Conservation (phyloP, 1,140 invertebrate species). For the Eubasilissa regina region DNA sequence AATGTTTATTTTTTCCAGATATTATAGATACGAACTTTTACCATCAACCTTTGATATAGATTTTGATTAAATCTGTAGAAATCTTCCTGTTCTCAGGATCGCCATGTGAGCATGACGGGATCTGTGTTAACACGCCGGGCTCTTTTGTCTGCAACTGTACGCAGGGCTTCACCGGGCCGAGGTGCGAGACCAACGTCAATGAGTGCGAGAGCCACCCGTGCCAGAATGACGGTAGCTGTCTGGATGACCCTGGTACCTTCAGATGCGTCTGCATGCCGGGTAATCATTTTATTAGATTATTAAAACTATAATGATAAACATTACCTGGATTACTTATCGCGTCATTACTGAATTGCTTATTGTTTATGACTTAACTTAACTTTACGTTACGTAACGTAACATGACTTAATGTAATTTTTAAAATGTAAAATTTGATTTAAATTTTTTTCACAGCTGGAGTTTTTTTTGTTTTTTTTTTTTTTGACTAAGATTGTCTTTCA, state of each 20-base stretch:
- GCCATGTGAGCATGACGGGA: conserved; percentile 93
- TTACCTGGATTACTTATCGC: not conserved
- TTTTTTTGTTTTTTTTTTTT: too few species aligned
- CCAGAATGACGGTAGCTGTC: conserved; percentile 93
- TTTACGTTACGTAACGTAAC: too few species aligned
- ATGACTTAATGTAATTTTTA: too few species aligned
- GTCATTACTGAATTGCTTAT: too few species aligned
- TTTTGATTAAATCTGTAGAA: conserved; percentile 8
- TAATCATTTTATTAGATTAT: conserved; percentile 67
- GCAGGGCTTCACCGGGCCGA: conserved; percentile 91
- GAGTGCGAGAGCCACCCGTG: conserved; percentile 96
- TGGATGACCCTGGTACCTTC: conserved; percentile 95
- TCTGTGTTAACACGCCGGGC: conserved; percentile 95
- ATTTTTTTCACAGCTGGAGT: too few species aligned
- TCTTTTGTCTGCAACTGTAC: conserved; percentile 94
- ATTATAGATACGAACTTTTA: not conserved
- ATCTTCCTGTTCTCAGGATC: conserved; percentile 75
- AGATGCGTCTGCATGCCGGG: conserved; percentile 97
- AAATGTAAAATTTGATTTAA: too few species aligned
- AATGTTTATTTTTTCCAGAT: conserved; percentile 3
- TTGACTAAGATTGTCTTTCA: too few species aligned
- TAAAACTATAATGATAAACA: not conserved
- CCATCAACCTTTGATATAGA: not conserved
- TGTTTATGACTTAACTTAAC: too few species aligned
- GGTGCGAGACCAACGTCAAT: conserved; percentile 94